Base-by-base conservation (phyloP, 2,797 vertebrate species). In the Luscinia megarhynchos region DNA sequence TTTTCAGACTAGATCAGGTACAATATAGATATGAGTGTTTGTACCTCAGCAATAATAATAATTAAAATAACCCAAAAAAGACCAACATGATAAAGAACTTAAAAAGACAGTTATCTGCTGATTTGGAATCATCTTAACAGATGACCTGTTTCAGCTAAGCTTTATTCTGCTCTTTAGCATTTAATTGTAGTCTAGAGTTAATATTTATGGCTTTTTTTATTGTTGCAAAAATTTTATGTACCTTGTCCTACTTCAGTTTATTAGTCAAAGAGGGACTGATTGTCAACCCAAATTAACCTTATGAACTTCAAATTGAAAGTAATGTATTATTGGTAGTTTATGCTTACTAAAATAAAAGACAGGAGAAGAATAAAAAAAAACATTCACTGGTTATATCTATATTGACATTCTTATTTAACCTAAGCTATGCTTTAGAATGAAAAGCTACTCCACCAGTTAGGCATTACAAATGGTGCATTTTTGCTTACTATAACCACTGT, bases 81-180 rank as follows among this genome's bases (percentile, higher is more conserved):
- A 34, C 27, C 8, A 53, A 20, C 12, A 40, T 7, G 22, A 55
- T 77, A 81, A 89, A 90, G 64, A 78, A 75, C 54, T 68, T 41
- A 15, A 63, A 86, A 77, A 70, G 30, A 45, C 12, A 82, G 57
- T 22, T 64, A 34, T 43, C 14, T 46, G 48, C n/a, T 80, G 34
- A 74, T 84, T 59, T 76, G 29, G 38, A 93, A 93, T 48, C 2
- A 61, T 41, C 54, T 57, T 58, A 76, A 64, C 4, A 61, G 36
- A 63, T 36, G 6, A 89, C 67, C 23, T 68, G 36, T 45, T 90
- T 79, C 45, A 88, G 32, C 41, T 79, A 70, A 67, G 21, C 38
- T 95, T 95, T 91, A 48, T 36, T 90, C 57, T 83, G 36, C 29
- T 87, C n/a, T 92, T 74, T 40, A 30, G 61, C 15, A 46, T 78